Conservation (phyloP, 2,113 vertebrate species). For the Aptenodytes forsteri region DNA sequence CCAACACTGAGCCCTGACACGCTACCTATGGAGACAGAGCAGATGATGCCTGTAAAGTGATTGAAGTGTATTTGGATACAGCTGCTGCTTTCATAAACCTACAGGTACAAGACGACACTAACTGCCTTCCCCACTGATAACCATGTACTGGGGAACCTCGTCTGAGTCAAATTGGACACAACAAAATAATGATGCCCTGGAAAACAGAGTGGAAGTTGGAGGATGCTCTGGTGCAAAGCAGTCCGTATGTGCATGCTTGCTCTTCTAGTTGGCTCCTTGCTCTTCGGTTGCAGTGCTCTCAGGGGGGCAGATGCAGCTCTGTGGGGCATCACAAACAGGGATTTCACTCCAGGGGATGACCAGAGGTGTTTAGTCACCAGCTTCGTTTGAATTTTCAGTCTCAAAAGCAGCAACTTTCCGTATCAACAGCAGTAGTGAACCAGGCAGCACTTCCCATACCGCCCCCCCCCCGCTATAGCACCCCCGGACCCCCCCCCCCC, state of each 20-base stretch:
- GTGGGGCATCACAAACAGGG: too few relatives aligned
- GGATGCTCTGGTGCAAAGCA: not conserved
- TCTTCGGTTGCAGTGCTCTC: not conserved
- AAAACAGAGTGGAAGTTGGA: not conserved
- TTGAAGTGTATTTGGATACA: not conserved
- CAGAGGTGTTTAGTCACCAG: not conserved
- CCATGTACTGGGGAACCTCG: accelerated
- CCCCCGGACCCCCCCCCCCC: too few relatives aligned
- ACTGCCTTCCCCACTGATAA: not conserved
- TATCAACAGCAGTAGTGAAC: not conserved
- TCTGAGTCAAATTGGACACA: not conserved
- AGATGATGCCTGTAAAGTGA: not conserved
- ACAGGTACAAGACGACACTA: not conserved
- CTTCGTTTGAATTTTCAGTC: not conserved
- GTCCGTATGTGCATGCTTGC: accelerated
- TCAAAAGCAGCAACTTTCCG: not conserved
- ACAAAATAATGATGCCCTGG: accelerated
- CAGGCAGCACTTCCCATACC: not conserved
- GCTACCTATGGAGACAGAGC: not conserved
- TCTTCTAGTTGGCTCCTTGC: not conserved
- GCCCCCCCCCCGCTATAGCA: too few relatives aligned
- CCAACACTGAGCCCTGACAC: not conserved
- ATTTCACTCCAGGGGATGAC: not conserved
- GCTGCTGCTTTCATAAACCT: not conserved
- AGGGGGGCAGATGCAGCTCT: not conserved